Percentiles rank a stretch among this genome's conserved stretches.
phyloP scores from a whole-genome alignment of 1,140 invertebrate species.

The Bombus haemorrhoidalis region DNA sequence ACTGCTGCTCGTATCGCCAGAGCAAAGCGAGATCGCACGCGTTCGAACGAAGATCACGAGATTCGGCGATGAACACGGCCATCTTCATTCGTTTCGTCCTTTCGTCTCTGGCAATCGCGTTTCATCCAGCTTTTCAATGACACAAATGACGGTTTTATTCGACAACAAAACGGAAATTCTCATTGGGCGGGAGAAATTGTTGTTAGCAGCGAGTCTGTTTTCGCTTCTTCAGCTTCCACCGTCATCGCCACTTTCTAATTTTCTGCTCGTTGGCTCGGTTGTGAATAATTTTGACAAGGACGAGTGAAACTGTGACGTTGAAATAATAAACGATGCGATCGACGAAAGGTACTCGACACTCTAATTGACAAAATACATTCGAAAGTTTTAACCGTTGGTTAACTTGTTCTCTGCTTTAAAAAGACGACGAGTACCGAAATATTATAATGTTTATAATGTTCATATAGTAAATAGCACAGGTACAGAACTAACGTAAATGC shows the following conservation, averaged over 20 bases:
- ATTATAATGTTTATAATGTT: too few species aligned
- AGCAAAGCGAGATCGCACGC: background rate
- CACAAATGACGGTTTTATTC: background rate
- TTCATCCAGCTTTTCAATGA: background rate
- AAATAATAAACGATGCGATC: too few species aligned
- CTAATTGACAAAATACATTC: too few species aligned
- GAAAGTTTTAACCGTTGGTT: too few species aligned
- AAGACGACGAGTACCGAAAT: too few species aligned
- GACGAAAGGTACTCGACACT: too few species aligned
- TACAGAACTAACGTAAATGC: too few species aligned
- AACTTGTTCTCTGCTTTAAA: too few species aligned
- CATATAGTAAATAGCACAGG: too few species aligned
- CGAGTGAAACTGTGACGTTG: too few species aligned
- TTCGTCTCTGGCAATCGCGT: background rate
- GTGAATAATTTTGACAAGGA: background rate
- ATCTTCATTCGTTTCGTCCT: background rate
- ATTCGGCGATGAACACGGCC: background rate
- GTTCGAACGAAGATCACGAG: constrained; percentile 6
- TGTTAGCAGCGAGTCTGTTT: background rate
- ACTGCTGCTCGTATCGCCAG: constrained; percentile 6
- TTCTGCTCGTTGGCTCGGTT: background rate
- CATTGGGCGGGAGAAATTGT: background rate
- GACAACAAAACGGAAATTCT: background rate
- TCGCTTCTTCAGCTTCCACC: too few species aligned
- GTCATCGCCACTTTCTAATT: background rate